A percentile compares a stretch with the other conserved stretches of the same genome.
These are phyloP conservation scores for Rhopalosiphum padi DNA, from an alignment of 1,140 invertebrate genomes.

Conservation along the genomic window DNA sequence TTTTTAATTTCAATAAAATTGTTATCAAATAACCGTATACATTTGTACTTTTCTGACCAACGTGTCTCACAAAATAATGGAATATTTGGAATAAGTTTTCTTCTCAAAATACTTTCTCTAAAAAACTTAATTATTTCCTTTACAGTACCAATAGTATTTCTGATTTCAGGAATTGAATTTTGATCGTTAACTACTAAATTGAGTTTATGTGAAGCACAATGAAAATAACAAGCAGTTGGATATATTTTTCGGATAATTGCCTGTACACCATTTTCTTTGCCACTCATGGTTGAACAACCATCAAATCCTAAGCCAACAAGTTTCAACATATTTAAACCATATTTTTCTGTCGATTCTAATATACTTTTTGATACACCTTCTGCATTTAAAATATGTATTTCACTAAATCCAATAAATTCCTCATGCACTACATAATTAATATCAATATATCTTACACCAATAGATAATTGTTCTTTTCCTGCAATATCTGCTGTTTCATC, in stretches of 20 bases:
- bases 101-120: too few relatives aligned
- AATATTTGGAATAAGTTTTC: too few relatives aligned
- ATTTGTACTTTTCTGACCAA: not conserved
- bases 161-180: not conserved
- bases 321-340: constrained; percentile 14
- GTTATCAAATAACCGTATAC: not conserved
- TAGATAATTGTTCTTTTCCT: constrained; percentile 62
- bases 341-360: not conserved
- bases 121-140: not conserved
- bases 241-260: constrained; percentile 17
- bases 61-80: not conserved
- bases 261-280: constrained; percentile 46
- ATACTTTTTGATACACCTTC: not conserved
- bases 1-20: constrained; percentile 6
- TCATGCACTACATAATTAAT: constrained; percentile 58
- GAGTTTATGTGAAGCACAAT: constrained; percentile 50
- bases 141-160: not conserved
- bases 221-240: constrained; percentile 39
- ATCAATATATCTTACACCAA: constrained; percentile 61
- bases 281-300: constrained; percentile 50
- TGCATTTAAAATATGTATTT: constrained; percentile 55
- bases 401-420: constrained; percentile 62
- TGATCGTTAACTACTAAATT: constrained; percentile 26
- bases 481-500: constrained; percentile 62
- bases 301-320: constrained; percentile 57